A percentile compares a stretch with the other conserved stretches of the same genome.
These are phyloP conservation scores for Penaeus japonicus DNA, from an alignment of 1,140 invertebrate species.

Conservation along the genomic window DNA sequence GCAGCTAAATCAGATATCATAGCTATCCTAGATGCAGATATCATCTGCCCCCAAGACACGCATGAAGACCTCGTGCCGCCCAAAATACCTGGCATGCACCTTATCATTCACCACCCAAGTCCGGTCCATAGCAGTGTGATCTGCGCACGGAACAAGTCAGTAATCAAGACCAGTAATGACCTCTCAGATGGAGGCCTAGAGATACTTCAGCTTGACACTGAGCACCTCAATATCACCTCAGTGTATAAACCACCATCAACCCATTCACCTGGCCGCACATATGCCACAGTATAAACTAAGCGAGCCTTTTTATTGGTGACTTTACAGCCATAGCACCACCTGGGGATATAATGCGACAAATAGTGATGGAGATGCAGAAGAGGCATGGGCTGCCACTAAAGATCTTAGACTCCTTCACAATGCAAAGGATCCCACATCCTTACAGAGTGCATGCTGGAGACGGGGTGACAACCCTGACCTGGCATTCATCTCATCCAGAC, in stretches of 20 bases:
- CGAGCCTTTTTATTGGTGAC: too few relatives aligned
- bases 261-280: not conserved
- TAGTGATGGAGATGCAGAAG: not conserved
- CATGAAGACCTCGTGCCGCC: not conserved
- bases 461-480: not conserved
- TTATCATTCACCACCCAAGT: too few relatives aligned
- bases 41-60: not conserved
- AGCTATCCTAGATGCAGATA: not conserved
- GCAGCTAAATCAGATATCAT: not conserved
- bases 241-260: not conserved
- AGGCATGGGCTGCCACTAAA: not conserved
- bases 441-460: too few relatives aligned
- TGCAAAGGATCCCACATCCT: not conserved
- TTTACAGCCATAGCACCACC: too few relatives aligned
- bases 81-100: not conserved
- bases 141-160: not conserved
- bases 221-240: not conserved
- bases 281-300: too few relatives aligned
- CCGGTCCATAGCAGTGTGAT: not conserved
- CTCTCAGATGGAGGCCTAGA: not conserved
- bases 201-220: too few relatives aligned
- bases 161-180: not conserved
- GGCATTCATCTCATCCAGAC: too few relatives aligned
- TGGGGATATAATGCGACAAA: too few relatives aligned
- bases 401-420: not conserved